Conservation (phyloP, 2,888 invertebrate genomes). For the Beris chalybata region DNA sequence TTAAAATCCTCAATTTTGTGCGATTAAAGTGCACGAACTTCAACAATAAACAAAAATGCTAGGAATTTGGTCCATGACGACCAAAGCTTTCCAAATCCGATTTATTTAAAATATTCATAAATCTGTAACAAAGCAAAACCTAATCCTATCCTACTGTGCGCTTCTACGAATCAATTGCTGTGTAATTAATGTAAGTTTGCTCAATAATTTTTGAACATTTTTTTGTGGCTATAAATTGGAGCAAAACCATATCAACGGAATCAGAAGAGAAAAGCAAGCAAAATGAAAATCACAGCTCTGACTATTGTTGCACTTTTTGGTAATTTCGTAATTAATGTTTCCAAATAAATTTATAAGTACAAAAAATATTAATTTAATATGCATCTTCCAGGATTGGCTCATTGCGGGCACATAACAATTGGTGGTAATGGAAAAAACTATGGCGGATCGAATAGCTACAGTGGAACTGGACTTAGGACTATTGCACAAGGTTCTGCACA, state of each 20-base stretch:
- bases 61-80: slow-evolving; percentile 13
- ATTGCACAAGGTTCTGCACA: slow-evolving; percentile 70
- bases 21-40: too few species aligned
- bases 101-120: slow-evolving; percentile 1
- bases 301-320: not conserved
- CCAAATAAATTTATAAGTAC: not conserved
- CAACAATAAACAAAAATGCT: slow-evolving; percentile 1
- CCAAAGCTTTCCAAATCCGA: not conserved
- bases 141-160: not conserved
- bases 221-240: slow-evolving; percentile 4
- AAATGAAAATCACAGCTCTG: slow-evolving; percentile 3
- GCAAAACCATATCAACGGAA: not conserved
- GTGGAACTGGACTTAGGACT: slow-evolving; percentile 65
- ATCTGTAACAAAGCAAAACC: slow-evolving; percentile 4
- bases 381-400: not conserved
- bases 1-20: too few species aligned
- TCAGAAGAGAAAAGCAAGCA: not conserved
- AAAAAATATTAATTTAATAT: not conserved
- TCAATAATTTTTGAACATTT: not conserved
- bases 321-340: not conserved
- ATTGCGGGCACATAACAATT: not conserved
- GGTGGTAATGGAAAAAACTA: not conserved
- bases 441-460: slow-evolving; percentile 52
- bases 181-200: slow-evolving; percentile 14
- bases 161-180: not conserved